Base-by-base conservation (phyloP, 2,888 invertebrate genomes). In the Gortyna flavago region DNA sequence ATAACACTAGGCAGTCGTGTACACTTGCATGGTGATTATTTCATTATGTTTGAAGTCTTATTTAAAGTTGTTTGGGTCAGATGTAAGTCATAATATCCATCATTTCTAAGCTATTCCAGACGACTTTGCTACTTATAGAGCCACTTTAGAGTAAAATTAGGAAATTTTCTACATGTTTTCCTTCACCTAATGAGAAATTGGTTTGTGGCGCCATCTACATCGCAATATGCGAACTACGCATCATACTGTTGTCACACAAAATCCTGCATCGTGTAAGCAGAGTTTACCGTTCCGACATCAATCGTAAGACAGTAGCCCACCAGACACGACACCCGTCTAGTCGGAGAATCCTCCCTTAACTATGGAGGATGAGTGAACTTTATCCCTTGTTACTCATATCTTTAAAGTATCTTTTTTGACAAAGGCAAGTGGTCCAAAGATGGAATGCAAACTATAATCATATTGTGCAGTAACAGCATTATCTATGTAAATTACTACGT, bases 401-500 rank as follows among this genome's bases (percentile, higher is more conserved):
- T 51, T 11, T 25, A 25, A 54, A n/a, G 25, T 11, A 25, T n/a
- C 25, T n/a, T n/a, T 54, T 0, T 6, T 54, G 11, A 41, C 70
- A 41, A 54, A 35, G 32, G 7, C 18, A 32, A 13, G 8, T 54
- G 8, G 9, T 54, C 51, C 9, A 51, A 70, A 66, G 44, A 72
- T 62, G 6, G 5, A 69, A 70, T 57, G 29, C n/a, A 66, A 69
- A 69, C 72, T 75, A 75, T 61, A n/a, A 75, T 64, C 25, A 78
- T 51, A 62, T 80, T 61, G 32, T 57, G 38, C n/a, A n/a, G 44
- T 38, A n/a, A 72, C 61, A 67, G 13, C 70, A 68, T 83, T 80
- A 84, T 84, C 70, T 72, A 84, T 75, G 80, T 73, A 72, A 83
- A 64, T 80, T 64, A 75, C 32, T 35, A 32, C 54, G 21, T 61